phyloP scores from a whole-genome alignment of 1,140 invertebrate genomes.

The Dendrolimus punctatus region DNA sequence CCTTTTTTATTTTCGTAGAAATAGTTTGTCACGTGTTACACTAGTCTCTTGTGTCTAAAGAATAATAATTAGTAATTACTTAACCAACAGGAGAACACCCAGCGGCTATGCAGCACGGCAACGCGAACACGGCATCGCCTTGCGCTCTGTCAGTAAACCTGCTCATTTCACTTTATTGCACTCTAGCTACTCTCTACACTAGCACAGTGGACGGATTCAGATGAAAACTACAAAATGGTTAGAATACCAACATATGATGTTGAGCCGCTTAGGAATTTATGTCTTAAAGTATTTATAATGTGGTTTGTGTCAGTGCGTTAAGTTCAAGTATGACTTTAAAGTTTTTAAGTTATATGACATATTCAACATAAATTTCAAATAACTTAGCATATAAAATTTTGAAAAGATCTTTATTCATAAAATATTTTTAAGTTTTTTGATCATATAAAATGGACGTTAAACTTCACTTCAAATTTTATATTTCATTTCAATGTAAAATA shows the following conservation, averaged over 20 bases:
- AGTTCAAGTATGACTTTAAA: constrained; percentile 3
- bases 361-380: no score
- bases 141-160: constrained; percentile 65
- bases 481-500: no score
- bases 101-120: constrained; percentile 88
- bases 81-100: constrained; percentile 83
- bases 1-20: no score
- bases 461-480: no score
- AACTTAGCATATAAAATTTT: no score
- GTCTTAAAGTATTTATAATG: constrained; percentile 4
- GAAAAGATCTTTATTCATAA: no score
- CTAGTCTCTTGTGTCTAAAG: no score
- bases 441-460: no score
- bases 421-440: no score
- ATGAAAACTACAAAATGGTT: constrained; percentile 55
- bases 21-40: no score
- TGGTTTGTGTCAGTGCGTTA: background rate
- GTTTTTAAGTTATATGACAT: background rate
- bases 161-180: constrained; percentile 65
- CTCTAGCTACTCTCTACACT: constrained; percentile 60
- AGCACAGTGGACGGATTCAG: constrained; percentile 61
- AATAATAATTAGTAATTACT: background rate
- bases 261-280: constrained; percentile 6
- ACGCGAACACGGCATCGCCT: constrained; percentile 66
- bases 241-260: constrained; percentile 14